These are phyloP conservation scores for Tokudaia muenninki DNA, from an alignment of 2,797 vertebrate genomes.

Conservation along the genomic window DNA sequence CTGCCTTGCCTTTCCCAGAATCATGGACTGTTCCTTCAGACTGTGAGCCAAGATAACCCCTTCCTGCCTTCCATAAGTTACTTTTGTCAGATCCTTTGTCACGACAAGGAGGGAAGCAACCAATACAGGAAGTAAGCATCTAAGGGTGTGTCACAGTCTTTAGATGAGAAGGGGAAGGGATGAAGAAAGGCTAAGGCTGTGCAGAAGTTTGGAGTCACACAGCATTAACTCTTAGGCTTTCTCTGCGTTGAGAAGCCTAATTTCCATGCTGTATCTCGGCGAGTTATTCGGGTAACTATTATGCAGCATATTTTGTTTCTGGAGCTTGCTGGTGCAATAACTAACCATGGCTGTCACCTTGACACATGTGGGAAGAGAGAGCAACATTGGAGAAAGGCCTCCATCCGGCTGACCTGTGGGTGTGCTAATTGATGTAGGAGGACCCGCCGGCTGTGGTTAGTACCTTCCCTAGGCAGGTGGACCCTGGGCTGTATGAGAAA, in stretches of 20 bases:
- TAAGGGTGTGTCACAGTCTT: not conserved
- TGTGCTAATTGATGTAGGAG: not conserved
- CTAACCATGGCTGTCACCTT: not conserved
- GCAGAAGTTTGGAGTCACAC: not conserved
- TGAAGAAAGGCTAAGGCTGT: not conserved
- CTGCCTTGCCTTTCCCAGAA: fast-evolving
- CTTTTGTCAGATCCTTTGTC: not conserved
- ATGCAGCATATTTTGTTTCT: not conserved
- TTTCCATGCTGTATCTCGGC: not conserved
- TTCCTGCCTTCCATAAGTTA: not conserved
- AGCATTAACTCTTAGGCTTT: not conserved
- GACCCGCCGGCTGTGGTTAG: not conserved
- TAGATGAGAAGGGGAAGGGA: not conserved
- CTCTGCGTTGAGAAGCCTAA: not conserved
- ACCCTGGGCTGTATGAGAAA: not conserved
- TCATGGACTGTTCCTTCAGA: not conserved
- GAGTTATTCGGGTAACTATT: not conserved
- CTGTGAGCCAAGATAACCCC: not conserved
- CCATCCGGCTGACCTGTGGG: not conserved
- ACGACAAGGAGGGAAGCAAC: not conserved
- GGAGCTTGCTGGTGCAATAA: not conserved
- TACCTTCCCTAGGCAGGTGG: not conserved
- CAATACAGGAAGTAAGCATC: not conserved
- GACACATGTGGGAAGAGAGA: not conserved
- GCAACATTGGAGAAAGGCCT: not conserved